Evolutionary conservation across 2,888 invertebrate genomes (phyloP).

Genomic region (Bimastos eiseni): DNA sequence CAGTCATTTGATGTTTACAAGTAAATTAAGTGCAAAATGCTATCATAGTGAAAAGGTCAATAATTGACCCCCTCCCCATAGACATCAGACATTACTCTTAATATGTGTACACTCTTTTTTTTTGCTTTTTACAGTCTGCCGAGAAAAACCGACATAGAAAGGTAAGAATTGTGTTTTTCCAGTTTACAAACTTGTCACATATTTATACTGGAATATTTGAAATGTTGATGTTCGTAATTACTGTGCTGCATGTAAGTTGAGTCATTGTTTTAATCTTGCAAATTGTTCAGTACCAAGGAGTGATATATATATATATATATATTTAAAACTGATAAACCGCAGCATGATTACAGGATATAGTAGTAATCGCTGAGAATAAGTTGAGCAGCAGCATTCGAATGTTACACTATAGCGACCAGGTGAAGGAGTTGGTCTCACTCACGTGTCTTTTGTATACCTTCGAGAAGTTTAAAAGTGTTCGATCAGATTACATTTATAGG

Average conservation of each 20-base stretch:
- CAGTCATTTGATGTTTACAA: no score
- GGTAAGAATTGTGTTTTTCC: conserved; percentile 69
- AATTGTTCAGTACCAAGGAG: background rate
- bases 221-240: background rate
- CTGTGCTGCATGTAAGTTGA: conserved; percentile 56
- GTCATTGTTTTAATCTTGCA: background rate
- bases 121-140: conserved; percentile 74
- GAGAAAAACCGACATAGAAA: conserved; percentile 95
- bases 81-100: background rate
- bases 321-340: background rate
- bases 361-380: no score
- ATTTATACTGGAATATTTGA: background rate
- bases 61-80: background rate
- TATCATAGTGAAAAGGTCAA: background rate
- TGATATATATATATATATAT: background rate
- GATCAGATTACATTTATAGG: no score
- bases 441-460: no score
- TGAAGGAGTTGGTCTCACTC: no score
- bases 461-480: no score
- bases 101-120: background rate
- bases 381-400: no score
- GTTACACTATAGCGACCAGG: no score
- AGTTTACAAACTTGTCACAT: background rate
- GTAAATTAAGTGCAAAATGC: no score
- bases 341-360: no score